Percentiles rank a stretch among this genome's conserved stretches.
Conservation (phyloP, 2,113 vertebrate genomes). For the Gavia stellata region DNA sequence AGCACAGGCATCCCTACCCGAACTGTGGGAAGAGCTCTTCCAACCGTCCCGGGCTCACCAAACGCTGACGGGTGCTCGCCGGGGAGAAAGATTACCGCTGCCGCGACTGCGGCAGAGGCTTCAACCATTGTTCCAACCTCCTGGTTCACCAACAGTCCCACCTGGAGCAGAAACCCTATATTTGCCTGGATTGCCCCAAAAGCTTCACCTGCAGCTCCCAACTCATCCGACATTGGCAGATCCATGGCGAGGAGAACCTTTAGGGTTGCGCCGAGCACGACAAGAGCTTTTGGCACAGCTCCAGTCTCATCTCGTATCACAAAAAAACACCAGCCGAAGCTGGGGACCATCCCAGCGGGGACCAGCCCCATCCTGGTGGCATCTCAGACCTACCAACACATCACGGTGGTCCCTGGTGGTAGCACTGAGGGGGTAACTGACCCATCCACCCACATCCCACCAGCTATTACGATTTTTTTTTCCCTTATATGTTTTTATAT, state of each 20-base stretch:
- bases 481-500: neutral
- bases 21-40: neutral
- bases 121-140: neutral
- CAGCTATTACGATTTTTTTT: neutral
- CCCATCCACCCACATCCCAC: neutral
- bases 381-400: neutral
- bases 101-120: neutral
- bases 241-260: neutral
- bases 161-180: neutral
- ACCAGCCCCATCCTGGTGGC: neutral
- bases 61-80: fast-evolving
- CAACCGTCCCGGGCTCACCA: neutral
- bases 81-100: neutral
- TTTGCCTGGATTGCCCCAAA: neutral
- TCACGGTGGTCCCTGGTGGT: neutral
- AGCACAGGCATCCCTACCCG: neutral
- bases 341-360: neutral
- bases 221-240: neutral
- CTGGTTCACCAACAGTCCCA: neutral
- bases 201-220: neutral
- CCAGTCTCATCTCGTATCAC: fast-evolving
- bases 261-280: neutral
- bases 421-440: neutral
- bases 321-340: neutral
- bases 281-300: neutral